Conservation (phyloP, 1,140 invertebrate genomes). For the Papilio glaucus region DNA sequence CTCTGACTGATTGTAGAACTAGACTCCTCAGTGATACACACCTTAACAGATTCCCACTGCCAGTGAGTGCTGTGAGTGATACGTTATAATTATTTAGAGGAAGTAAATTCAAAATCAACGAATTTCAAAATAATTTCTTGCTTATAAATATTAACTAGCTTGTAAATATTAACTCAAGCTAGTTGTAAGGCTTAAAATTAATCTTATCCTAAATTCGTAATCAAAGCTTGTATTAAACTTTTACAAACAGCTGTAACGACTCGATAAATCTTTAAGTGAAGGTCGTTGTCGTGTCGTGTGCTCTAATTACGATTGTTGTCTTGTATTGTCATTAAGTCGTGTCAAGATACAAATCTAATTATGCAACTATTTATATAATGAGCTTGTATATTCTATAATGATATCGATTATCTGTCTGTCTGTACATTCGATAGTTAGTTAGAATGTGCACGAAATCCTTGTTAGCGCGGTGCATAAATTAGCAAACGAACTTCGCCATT, state of each 20-base stretch:
- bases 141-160: too few species aligned
- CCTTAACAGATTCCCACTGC: too few species aligned
- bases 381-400: conserved; percentile 10
- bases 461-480: neutral
- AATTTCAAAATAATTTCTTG: too few species aligned
- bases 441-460: conserved; percentile 24
- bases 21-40: too few species aligned
- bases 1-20: too few species aligned
- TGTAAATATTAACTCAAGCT: too few species aligned
- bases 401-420: neutral
- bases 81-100: too few species aligned
- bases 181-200: too few species aligned
- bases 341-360: conserved; percentile 27
- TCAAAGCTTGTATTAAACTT: neutral
- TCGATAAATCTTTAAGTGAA: neutral
- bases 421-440: conserved; percentile 24
- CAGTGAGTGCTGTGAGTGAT: too few species aligned
- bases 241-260: conserved; percentile 5
- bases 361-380: conserved; percentile 33
- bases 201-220: too few species aligned
- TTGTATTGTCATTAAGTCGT: conserved; percentile 26
- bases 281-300: conserved; percentile 24
- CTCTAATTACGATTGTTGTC: conserved; percentile 25
- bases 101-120: too few species aligned
- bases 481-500: neutral